phyloP scores from a whole-genome alignment of 2,888 invertebrate species.

The Tineola bisselliella region DNA sequence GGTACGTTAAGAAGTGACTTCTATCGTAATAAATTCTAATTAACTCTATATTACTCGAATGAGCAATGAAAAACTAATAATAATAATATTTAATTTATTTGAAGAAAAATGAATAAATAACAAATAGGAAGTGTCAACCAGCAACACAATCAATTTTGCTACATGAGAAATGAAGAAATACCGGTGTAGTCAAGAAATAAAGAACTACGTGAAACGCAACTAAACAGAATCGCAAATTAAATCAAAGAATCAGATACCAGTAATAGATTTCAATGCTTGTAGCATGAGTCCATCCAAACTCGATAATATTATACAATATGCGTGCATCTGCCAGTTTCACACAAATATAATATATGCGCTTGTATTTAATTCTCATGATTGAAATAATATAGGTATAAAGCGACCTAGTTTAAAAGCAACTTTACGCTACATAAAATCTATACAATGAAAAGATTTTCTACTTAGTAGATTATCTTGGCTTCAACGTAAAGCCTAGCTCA shows the following conservation, averaged over 20 bases:
- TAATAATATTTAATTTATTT: too few species aligned
- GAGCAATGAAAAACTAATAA: too few species aligned
- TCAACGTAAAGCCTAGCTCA: slow-evolving; percentile 23
- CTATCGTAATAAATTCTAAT: too few species aligned
- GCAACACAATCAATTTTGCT: neutral
- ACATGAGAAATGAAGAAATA: neutral
- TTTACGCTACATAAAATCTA: slow-evolving; percentile 3
- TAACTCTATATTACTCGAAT: too few species aligned
- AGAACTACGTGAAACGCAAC: neutral
- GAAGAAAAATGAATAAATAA: too few species aligned
- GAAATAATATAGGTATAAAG: neutral
- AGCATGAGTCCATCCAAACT: too few species aligned
- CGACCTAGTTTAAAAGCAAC: neutral
- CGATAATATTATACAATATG: too few species aligned
- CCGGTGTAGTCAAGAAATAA: neutral
- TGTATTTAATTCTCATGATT: neutral
- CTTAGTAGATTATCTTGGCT: slow-evolving; percentile 50
- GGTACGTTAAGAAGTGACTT: too few species aligned
- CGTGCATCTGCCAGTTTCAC: too few species aligned
- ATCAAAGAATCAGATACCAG: neutral
- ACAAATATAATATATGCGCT: too few species aligned
- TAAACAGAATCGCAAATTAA: neutral
- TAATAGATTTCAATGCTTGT: neutral
- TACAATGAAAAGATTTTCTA: slow-evolving; percentile 16
- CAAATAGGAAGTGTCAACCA: too few species aligned